Evolutionary conservation across 92 coral and sea anemone species (phyloP).

Genomic region (Epizoanthus rinbou): DNA sequence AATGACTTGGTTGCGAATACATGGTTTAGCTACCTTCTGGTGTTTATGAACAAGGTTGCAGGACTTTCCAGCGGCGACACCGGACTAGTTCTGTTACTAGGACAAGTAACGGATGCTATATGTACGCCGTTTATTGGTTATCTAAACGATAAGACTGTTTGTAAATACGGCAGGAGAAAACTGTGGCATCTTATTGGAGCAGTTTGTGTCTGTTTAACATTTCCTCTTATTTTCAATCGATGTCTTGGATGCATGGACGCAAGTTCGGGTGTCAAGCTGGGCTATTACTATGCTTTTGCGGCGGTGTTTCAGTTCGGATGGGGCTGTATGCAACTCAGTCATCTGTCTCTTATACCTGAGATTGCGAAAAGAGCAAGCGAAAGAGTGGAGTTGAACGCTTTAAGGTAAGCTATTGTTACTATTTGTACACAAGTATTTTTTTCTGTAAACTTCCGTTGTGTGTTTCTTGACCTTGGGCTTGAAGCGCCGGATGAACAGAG

Average conservation of each 20-base stretch:
- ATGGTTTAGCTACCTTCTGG: constrained; percentile 84
- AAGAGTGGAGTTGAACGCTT: constrained; percentile 81
- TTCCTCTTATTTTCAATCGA: constrained; percentile 75
- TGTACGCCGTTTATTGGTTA: constrained; percentile 86
- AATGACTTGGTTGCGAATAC: constrained; percentile 88
- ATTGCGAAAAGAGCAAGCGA: constrained; percentile 70
- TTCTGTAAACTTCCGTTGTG: no score
- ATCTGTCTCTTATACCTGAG: constrained; percentile 83
- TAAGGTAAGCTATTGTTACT: constrained; percentile 54
- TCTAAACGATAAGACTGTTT: constrained; percentile 82
- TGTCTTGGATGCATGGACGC: constrained; percentile 60
- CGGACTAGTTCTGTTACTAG: constrained; percentile 75
- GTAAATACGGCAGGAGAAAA: constrained; percentile 85
- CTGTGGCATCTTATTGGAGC: constrained; percentile 85
- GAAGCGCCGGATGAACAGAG: no score
- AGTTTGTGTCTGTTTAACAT: constrained; percentile 56
- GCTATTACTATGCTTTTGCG: constrained; percentile 72
- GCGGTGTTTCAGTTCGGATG: constrained; percentile 92
- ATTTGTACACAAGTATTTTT: no score
- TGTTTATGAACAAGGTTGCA: constrained; percentile 82
- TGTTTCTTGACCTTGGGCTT: no score
- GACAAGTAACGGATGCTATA: constrained; percentile 81
- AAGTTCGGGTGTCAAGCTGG: constrained; percentile 63
- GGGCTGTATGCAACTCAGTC: constrained; percentile 89
- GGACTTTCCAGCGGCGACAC: constrained; percentile 79